Evolutionary conservation across 1,140 invertebrate species (phyloP), one percentile per base, ranked within the genome.

Genomic region (Choristoneura fumiferana): DNA sequence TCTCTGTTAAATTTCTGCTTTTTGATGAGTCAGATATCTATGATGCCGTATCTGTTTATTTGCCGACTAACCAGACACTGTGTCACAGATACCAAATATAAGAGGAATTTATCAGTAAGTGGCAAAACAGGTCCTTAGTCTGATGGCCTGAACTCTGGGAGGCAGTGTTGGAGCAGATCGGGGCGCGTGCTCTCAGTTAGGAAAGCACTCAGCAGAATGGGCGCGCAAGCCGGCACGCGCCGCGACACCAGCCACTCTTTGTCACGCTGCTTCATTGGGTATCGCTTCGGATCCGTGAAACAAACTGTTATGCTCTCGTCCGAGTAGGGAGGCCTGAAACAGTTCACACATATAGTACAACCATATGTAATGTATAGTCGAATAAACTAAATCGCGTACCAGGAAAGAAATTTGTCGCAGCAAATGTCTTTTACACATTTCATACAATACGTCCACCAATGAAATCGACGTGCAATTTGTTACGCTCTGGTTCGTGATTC

Each of bases 121-220:
- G n/a, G n/a, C n/a, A n/a, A n/a, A n/a, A n/a, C n/a, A n/a, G n/a
- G n/a, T n/a, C n/a, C n/a, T n/a, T n/a, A n/a, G 22, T 29, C 22
- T 2, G 22, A 3, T 2, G 22, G 45, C 69, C 67, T 79, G 67
- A 69, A 90, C 9, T 85, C 80, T 0, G 86, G 86, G 13, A 87
- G 53, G 39, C 84, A 84, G 58, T 86, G 78, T 8, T 77, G 67
- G 2, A 57, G 34, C 0, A 81, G 76, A 3, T 74, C 40, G 0
- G 84, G 84, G 0, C 75, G 66, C 0, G 65, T 57, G 2, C 87
- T 82, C 4, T 89, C 86, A 0, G 85, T 85, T n/a, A 90, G 73
- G 52, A 78, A 84, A 0, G 72, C 57, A 38, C 78, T 85, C 4
- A 89, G 73, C 2, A 87, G 69, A 0, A 87, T 76, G 0, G 85